Evolutionary conservation across 2,113 vertebrate species (phyloP).

Genomic region (Xenus cinereus): DNA sequence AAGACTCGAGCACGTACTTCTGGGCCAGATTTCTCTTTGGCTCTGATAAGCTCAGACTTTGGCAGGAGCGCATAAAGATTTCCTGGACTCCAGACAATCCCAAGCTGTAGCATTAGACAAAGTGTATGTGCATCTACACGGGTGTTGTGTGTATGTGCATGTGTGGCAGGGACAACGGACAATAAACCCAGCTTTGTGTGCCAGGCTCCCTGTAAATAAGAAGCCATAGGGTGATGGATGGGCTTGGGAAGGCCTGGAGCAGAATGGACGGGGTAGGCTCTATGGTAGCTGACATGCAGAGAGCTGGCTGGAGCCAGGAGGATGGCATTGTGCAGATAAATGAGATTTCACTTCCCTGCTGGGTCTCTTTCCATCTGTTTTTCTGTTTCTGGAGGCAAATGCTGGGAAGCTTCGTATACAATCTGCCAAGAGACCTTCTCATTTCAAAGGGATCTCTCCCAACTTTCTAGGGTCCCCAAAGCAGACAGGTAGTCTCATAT

Average conservation of each 20-base stretch:
- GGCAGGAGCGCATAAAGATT: not conserved
- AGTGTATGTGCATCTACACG: not conserved
- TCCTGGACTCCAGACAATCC: not conserved
- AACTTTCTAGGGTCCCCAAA: not conserved
- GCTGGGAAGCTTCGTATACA: constrained; percentile 8
- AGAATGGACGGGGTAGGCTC: not conserved
- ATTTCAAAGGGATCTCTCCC: not conserved
- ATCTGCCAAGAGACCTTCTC: constrained; percentile 12
- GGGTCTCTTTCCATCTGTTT: constrained; percentile 70
- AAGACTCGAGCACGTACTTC: not conserved
- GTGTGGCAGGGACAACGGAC: constrained; percentile 1
- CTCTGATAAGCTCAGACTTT: not conserved
- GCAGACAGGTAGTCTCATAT: not conserved
- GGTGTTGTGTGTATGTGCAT: not conserved
- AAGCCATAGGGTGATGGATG: constrained; percentile 58
- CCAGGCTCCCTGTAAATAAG: not conserved
- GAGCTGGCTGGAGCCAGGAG: constrained; percentile 44
- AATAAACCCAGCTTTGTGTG: constrained; percentile 15
- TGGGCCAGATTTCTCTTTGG: constrained; percentile 7
- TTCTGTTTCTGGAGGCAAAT: constrained; percentile 31
- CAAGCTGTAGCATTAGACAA: constrained; percentile 2
- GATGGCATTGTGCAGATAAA: constrained; percentile 69
- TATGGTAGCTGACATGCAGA: constrained; percentile 4
- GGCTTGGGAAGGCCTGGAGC: constrained; percentile 49
- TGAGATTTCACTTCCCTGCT: constrained; percentile 63